Conservation (phyloP, 2,113 vertebrate species). For the Odocoileus virginianus region DNA sequence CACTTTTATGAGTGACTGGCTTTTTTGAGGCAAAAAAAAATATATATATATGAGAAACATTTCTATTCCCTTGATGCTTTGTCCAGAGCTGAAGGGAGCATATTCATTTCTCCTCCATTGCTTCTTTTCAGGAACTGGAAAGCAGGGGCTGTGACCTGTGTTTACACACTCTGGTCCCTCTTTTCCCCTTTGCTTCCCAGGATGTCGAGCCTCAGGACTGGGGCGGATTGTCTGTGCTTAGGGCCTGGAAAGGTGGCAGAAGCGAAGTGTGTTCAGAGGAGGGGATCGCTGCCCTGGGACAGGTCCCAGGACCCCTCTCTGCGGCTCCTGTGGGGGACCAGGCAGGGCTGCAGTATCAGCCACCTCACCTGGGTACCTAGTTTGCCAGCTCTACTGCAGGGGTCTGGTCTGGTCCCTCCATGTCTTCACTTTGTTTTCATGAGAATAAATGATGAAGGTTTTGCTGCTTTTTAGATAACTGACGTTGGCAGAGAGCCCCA, state of each 20-base stretch:
- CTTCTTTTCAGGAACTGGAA: neutral
- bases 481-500: neutral
- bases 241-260: neutral
- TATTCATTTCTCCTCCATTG: neutral
- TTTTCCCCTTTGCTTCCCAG: neutral
- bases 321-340: neutral
- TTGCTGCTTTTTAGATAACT: neutral
- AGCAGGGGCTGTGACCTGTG: accelerated
- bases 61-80: neutral
- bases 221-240: neutral
- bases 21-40: conserved; percentile 1
- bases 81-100: neutral
- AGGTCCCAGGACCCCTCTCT: neutral
- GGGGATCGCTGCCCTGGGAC: accelerated
- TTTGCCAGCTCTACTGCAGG: neutral
- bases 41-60: neutral
- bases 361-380: neutral
- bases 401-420: neutral
- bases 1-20: neutral
- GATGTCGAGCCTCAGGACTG: neutral
- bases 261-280: neutral
- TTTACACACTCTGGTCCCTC: accelerated
- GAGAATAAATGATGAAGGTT: neutral
- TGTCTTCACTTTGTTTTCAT: neutral
- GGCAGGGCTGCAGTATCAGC: neutral